These are phyloP conservation scores for Gibbula magus DNA, from an alignment of 2,888 invertebrate genomes.

Conservation along the genomic window DNA sequence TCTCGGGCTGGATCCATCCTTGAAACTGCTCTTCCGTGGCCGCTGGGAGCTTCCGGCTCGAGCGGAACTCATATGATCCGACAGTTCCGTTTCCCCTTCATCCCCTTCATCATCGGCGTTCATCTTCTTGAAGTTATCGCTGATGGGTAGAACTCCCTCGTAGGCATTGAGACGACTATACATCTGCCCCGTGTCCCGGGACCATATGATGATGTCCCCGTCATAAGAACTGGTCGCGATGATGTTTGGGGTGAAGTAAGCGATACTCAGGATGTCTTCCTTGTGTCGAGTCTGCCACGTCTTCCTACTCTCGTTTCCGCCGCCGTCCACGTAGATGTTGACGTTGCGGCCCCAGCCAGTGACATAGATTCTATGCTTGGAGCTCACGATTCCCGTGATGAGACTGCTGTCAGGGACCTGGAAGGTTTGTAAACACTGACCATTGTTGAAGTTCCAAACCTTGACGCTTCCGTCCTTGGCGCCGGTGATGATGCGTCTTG, in stretches of 20 bases:
- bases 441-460: slow-evolving; percentile 91
- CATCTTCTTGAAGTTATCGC: neutral
- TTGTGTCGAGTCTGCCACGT: slow-evolving; percentile 84
- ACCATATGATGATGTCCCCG: slow-evolving; percentile 89
- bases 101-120: neutral
- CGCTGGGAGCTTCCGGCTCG: neutral
- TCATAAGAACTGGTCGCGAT: slow-evolving; percentile 82
- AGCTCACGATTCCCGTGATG: slow-evolving; percentile 79
- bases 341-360: slow-evolving; percentile 84
- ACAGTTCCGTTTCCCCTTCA: neutral
- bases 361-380: slow-evolving; percentile 81
- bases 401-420: slow-evolving; percentile 76
- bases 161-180: slow-evolving; percentile 59
- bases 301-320: slow-evolving; percentile 78
- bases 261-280: slow-evolving; percentile 85
- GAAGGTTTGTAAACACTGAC: slow-evolving; percentile 84
- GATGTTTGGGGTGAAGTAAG: slow-evolving; percentile 74
- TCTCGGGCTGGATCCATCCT: neutral
- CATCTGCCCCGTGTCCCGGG: slow-evolving; percentile 83
- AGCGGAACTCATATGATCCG: neutral
- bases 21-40: neutral
- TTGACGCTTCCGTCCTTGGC: slow-evolving; percentile 86
- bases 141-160: slow-evolving; percentile 37
- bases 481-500: slow-evolving; percentile 85
- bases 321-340: slow-evolving; percentile 57